Base-by-base conservation (phyloP, 2,113 vertebrate genomes). In the Camelus dromedarius region DNA sequence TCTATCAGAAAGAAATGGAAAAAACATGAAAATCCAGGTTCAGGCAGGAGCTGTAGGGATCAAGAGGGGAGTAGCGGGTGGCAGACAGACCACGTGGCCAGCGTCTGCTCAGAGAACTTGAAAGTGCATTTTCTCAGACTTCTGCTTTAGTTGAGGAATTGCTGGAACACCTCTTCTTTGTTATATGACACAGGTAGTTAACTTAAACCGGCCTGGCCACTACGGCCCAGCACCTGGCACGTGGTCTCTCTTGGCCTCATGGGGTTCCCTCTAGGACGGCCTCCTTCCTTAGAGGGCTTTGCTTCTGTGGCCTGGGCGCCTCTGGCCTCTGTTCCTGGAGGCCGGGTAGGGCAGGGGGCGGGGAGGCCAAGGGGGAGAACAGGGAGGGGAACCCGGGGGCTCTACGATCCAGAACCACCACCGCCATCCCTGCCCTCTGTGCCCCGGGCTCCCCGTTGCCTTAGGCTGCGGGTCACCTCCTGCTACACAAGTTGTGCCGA, bases 41-140 rank as follows among this genome's bases (percentile, higher is more conserved):
- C 16, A 50, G 38, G 24, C 20, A 35, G 38, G n/a, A 77, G 72
- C 50, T 58, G 30, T 28, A 32, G 2, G 38, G n/a, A 58, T 15
- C 2, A 16, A 69, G n/a, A 38, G 1, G 6, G 15, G 35, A 42
- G 26, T 8, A 62, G 13, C 18, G 28, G 14, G 32, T 5, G 42
- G n/a, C 11, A 14, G 38, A 42, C 38, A 42, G 38, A 42, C 38
- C 38, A 42, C 38, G 38, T 42, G 38, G 15, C 35, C 56, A 90
- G 5, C 8, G 80, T 89, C 92, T 94, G 75, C 73, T 83, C 12
- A 91, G 38, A 93, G 6, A 54, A 80, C 54, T 94, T 90, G 35
- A 88, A 76, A 42, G 80, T 58, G 24, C 8, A 38, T 95, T 77
- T 97, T 91, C 42, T 85, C 77, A 89, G 48, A 85, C 50, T 86